Conservation (phyloP, 2,888 invertebrate species). For the Pycnomerus fuliginosus region DNA sequence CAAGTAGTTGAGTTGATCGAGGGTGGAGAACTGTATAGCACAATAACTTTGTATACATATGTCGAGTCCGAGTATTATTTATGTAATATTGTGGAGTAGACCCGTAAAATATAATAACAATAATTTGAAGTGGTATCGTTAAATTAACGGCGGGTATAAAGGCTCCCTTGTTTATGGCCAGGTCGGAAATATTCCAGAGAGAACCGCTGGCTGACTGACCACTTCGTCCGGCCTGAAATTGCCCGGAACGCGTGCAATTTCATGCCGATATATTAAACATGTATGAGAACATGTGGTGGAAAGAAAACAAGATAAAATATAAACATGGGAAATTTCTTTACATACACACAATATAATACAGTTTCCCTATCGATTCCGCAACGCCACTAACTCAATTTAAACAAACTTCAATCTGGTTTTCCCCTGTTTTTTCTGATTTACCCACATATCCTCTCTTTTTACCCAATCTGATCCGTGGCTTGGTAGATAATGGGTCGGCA, state of each 20-base stretch:
- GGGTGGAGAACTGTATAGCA: no score
- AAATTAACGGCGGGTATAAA: constrained; percentile 39
- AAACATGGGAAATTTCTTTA: constrained; percentile 21
- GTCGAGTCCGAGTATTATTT: constrained; percentile 21
- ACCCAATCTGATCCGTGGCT: no score
- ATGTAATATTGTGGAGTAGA: constrained; percentile 25
- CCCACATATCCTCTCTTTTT: not conserved
- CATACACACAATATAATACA: constrained; percentile 6
- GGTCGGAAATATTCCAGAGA: constrained; percentile 31
- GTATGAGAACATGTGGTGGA: constrained; percentile 26
- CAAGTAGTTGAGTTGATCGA: no score
- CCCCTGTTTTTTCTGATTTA: not conserved
- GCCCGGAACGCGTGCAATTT: constrained; percentile 41
- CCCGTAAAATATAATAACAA: constrained; percentile 41
- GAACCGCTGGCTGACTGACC: constrained; percentile 32
- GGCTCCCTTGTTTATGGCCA: constrained; percentile 39
- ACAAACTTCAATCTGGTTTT: not conserved
- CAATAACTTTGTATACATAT: constrained; percentile 16
- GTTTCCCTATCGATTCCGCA: not conserved
- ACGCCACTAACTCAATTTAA: not conserved
- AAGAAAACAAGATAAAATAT: constrained; percentile 27
- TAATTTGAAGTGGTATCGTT: constrained; percentile 42
- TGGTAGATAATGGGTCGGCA: no score
- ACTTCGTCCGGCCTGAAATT: constrained; percentile 37
- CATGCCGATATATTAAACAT: constrained; percentile 34